Conservation (phyloP, 2,113 vertebrate genomes). For the Nymphicus hollandicus region DNA sequence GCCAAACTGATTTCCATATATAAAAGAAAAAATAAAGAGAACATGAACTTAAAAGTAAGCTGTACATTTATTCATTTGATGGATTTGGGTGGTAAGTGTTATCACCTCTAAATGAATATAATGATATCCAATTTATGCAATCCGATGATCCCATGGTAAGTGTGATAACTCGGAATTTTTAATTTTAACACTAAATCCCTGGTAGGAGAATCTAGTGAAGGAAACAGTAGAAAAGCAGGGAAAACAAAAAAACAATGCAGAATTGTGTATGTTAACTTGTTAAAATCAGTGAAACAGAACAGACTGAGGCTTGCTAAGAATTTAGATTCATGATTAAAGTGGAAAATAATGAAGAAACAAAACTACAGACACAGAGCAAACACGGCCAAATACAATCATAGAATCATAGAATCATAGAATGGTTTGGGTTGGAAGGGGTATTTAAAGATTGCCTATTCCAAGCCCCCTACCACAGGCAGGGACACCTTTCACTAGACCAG, state of each 20-base stretch:
- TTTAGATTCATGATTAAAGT: neutral
- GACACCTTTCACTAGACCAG: neutral
- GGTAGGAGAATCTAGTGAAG: neutral
- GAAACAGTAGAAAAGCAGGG: neutral
- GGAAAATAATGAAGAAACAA: neutral
- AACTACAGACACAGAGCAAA: neutral
- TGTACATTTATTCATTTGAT: neutral
- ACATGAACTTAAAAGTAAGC: neutral
- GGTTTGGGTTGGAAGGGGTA: neutral
- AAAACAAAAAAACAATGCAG: neutral
- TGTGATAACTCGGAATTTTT: neutral
- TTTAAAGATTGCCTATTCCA: neutral
- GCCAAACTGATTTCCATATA: neutral
- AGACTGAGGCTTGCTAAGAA: neutral
- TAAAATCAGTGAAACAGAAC: neutral
- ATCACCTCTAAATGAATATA: neutral
- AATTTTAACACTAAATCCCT: neutral
- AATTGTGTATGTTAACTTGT: neutral
- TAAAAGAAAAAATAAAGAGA: neutral
- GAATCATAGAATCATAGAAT: neutral
- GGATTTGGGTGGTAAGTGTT: neutral
- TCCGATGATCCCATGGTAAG: neutral
- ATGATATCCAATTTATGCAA: neutral
- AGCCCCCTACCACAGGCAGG: neutral
- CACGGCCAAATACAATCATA: neutral